Conservation (phyloP, 2,797 vertebrate species). For the Hyperoplus immaculatus region DNA sequence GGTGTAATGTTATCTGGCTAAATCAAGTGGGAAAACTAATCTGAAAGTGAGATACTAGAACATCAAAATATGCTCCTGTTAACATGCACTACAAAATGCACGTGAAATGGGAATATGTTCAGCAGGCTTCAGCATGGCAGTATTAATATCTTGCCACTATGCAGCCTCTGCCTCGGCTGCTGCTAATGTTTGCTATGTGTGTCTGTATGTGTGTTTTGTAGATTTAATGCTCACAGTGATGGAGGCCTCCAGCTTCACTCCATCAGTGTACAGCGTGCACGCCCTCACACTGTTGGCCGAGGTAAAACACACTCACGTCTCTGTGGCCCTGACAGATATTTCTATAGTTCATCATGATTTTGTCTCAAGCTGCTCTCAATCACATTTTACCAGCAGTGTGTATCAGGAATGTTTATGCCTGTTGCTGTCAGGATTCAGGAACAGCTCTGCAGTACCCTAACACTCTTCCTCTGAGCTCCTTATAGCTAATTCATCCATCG, state of each 20-base stretch:
- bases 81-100: background rate
- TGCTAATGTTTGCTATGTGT: constrained; percentile 61
- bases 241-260: constrained; percentile 96
- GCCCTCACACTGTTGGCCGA: constrained; percentile 96
- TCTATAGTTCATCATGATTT: constrained; percentile 34
- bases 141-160: constrained; percentile 16
- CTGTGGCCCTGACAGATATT: constrained; percentile 15
- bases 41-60: constrained; percentile 3
- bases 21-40: constrained; percentile 18
- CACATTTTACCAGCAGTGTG: background rate
- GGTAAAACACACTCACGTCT: constrained; percentile 84
- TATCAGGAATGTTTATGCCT: constrained; percentile 24
- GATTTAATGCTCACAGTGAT: constrained; percentile 96
- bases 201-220: constrained; percentile 76
- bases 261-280: constrained; percentile 98
- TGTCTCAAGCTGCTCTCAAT: constrained; percentile 25
- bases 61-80: background rate
- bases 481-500: constrained; percentile 39
- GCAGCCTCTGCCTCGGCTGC: constrained; percentile 31
- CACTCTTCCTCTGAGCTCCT: constrained; percentile 13
- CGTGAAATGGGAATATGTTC: background rate
- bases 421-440: constrained; percentile 8
- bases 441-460: constrained; percentile 11
- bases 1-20: constrained; percentile 29
- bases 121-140: constrained; percentile 31